Percentiles rank a stretch among this genome's conserved stretches.
Conservation (phyloP, 2,797 vertebrate species). For the Thripadectes ignobilis region DNA sequence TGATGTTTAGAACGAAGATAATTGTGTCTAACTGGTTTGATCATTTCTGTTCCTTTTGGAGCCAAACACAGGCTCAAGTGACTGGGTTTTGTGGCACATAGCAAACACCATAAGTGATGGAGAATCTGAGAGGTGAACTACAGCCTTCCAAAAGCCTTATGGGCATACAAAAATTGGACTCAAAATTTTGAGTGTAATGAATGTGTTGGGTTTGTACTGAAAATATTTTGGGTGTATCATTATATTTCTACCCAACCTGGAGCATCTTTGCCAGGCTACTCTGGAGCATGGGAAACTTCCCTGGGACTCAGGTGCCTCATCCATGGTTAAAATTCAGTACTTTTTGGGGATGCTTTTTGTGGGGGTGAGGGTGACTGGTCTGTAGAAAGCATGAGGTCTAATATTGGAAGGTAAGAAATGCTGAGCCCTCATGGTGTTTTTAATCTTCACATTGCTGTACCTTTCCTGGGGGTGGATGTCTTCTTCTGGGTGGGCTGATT, state of each 20-base stretch:
- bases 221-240: fast-evolving
- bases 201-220: background rate
- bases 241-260: background rate
- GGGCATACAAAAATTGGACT: background rate
- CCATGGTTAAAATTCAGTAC: background rate
- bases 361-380: too few species aligned
- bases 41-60: background rate
- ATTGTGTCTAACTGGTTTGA: background rate
- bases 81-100: background rate
- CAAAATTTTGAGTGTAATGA: background rate
- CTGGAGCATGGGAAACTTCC: background rate
- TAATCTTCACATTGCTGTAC: background rate
- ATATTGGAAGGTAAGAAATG: background rate
- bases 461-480: background rate
- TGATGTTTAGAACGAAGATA: background rate
- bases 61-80: background rate
- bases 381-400: background rate
- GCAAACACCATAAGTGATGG: background rate
- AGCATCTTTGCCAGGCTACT: background rate
- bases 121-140: background rate
- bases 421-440: background rate
- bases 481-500: background rate
- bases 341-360: background rate
- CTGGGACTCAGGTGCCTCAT: background rate
- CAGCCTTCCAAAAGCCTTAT: background rate